phyloP scores from a whole-genome alignment of 2,797 vertebrate genomes.

The Pseudochirops corinnae region DNA sequence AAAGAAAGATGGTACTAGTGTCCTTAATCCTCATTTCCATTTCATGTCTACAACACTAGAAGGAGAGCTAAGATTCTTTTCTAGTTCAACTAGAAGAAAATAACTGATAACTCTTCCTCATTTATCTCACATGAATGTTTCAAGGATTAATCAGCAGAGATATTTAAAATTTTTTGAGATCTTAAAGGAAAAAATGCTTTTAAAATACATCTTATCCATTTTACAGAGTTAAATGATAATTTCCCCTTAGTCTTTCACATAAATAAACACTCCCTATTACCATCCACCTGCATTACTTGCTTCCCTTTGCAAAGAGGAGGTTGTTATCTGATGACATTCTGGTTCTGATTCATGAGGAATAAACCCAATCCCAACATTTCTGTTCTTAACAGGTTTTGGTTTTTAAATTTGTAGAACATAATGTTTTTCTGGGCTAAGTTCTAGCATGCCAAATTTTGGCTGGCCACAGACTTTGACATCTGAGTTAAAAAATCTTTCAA shows the following conservation, averaged over 20 bases:
- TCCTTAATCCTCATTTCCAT: background rate
- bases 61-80: background rate
- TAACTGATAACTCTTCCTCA: slow-evolving; percentile 1
- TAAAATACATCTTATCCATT: slow-evolving; percentile 54
- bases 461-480: slow-evolving; percentile 82
- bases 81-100: slow-evolving; percentile 15
- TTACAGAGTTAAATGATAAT: slow-evolving; percentile 59
- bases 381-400: slow-evolving; percentile 83
- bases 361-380: slow-evolving; percentile 80
- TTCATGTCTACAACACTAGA: background rate
- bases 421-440: slow-evolving; percentile 82
- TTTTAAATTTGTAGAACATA: slow-evolving; percentile 84
- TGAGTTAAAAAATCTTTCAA: slow-evolving; percentile 80
- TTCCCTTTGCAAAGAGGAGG: slow-evolving; percentile 77
- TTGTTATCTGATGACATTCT: slow-evolving; percentile 77
- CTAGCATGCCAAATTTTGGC: slow-evolving; percentile 81
- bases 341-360: slow-evolving; percentile 81
- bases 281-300: slow-evolving; percentile 77
- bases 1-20: background rate
- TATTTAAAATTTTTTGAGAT: slow-evolving; percentile 54
- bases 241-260: slow-evolving; percentile 50
- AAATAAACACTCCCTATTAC: slow-evolving; percentile 69
- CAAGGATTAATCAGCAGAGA: slow-evolving; percentile 36
- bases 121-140: background rate
- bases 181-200: slow-evolving; percentile 58